Conservation (phyloP, 2,113 vertebrate species). For the Myotis davidii region DNA sequence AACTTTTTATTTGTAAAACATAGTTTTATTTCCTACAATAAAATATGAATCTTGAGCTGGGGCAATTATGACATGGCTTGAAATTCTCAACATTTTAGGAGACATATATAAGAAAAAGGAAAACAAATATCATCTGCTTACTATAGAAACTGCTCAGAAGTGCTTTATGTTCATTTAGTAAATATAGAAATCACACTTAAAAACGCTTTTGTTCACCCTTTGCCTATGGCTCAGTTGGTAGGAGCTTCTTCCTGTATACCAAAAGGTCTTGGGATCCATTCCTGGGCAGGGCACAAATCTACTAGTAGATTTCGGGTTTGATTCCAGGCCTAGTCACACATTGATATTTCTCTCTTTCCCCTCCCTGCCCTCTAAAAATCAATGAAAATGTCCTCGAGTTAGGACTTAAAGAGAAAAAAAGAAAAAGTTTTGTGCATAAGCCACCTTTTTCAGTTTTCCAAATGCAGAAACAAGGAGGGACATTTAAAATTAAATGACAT, state of each 20-base stretch:
- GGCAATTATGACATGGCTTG: not conserved
- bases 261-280: not conserved
- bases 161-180: not conserved
- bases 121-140: not conserved
- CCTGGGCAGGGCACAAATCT: not conserved
- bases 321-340: not conserved
- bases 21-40: not conserved
- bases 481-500: conserved; percentile 1
- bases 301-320: not conserved
- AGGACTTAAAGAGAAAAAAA: not conserved
- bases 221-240: not conserved
- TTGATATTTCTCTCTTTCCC: too few species aligned
- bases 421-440: not conserved
- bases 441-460: not conserved
- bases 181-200: not conserved
- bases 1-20: not conserved
- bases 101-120: not conserved
- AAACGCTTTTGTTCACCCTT: not conserved
- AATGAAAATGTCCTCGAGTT: not conserved
- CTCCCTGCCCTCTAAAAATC: not conserved
- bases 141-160: not conserved
- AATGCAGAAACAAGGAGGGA: not conserved
- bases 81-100: not conserved
- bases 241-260: too few species aligned
- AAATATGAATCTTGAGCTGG: not conserved